Evolutionary conservation across 2,888 invertebrate genomes (phyloP).

Genomic region (Dexiosoma caninum): DNA sequence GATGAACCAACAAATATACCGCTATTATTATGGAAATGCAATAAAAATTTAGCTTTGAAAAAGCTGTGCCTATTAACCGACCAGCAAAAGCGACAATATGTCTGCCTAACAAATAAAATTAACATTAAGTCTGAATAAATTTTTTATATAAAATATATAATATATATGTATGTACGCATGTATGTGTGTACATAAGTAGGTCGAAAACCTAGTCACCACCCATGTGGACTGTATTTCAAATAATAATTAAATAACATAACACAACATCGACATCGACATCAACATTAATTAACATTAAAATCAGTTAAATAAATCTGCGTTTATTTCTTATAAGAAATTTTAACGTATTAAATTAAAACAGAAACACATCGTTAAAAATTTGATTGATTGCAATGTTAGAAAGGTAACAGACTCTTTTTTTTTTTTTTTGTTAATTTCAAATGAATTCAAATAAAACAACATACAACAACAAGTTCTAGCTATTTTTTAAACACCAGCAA

Average conservation of each 20-base stretch:
- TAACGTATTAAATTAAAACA: slow-evolving; percentile 32
- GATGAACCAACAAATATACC: not conserved
- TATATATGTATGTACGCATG: no score
- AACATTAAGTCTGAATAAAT: not conserved
- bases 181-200: no score
- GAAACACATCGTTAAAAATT: slow-evolving; percentile 48
- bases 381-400: slow-evolving; percentile 42
- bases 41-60: not conserved
- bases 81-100: slow-evolving; percentile 17
- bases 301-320: not conserved
- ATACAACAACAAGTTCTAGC: not conserved
- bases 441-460: slow-evolving; percentile 22
- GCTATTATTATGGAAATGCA: not conserved
- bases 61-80: not conserved
- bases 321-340: slow-evolving; percentile 30
- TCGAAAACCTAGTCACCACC: slow-evolving; percentile 23
- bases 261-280: not conserved
- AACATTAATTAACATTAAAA: not conserved
- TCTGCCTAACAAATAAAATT: not conserved
- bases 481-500: not conserved
- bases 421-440: not conserved
- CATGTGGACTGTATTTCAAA: slow-evolving; percentile 24
- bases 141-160: no score
- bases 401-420: slow-evolving; percentile 26
- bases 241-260: slow-evolving; percentile 44